Base-by-base conservation (phyloP, 2,113 vertebrate species). In the Percina caprodes region DNA sequence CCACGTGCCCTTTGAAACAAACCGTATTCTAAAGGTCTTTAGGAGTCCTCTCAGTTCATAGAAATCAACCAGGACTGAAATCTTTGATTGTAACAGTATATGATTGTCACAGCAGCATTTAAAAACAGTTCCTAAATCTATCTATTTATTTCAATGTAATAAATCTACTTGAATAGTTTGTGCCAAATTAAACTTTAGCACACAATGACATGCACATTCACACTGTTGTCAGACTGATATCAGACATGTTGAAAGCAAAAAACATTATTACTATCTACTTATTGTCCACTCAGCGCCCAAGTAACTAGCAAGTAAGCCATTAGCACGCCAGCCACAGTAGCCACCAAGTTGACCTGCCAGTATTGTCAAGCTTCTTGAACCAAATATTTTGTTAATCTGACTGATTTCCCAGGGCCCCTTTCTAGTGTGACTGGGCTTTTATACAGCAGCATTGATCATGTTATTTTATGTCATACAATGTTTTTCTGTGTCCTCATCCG, bases 401-500 rank as follows among this genome's bases (percentile, higher is more conserved):
- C 23, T 11, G 46, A 15, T 58, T 19, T 58, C 15, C 46, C 10
- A 21, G 55, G 2, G 3, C 11, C 15, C 45, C 39, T 71, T 71
- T 55, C 14, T 10, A 23, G 23, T 21, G 24, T 51, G 46, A 67
- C 1, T 7, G 24, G 26, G 15, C 6, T 35, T 49, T n/a, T 23
- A 33, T 15, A 35, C 54, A 8, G 24, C 39, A 24, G 42, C 19
- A 49, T 48, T 58, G 35, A 55, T 75, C 12, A 55, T 51, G 45
- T 42, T 21, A 60, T 24, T 49, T 39, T 54, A 52, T 30, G 21
- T 71, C 49, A 10, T 39, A 42, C 9, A 70, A 39, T 74, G 39
- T 80, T 66, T 68, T 14, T 48, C 62, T 73, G 60, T 21, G 54
- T 83, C 72, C 80, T 80, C 75, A 77, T 74, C 52, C 51, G 52